Evolutionary conservation across 1,140 invertebrate species (phyloP), one percentile per base, ranked within the genome.

Genomic region (Pseudomyrmex concolor): DNA sequence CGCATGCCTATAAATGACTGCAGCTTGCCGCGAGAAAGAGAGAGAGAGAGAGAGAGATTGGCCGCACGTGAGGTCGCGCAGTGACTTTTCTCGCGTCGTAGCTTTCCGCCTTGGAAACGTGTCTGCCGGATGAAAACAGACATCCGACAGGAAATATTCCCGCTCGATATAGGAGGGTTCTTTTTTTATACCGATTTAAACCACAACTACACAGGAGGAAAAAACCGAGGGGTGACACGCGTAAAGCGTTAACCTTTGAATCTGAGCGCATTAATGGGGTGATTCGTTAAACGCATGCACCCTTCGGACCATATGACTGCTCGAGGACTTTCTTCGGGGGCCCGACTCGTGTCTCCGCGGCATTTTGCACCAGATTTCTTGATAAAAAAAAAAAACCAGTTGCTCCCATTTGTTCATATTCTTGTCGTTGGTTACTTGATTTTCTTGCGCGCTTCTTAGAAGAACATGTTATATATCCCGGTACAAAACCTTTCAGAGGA

Each of bases 121-220:
- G 73, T 60, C 63, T 78, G 78, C 54, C 81, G 76, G 80, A 71
- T 87, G 86, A 80, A 89, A 89, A 88, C 34, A 34, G 34, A 34
- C 71, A 78, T 86, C 71, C 66, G 85, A 89, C 90, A 90, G 91
- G 88, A 91, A 91, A 70, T 62, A 76, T 77, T 51, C 51, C 17
- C 22, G 59, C 2, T 59, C 22, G 51, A 84, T 81, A 68, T 72
- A 51, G 71, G 9, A 25, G 73, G 17, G 25, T 13, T 50, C n/a
- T 9, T 68, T 82, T 74, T 60, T 48, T 25, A 64, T 74, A 81
- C 45, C 48, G 57, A 74, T 87, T 72, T 71, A 60, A 63, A 51
- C n/a, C 13, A 25, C 68, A 62, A 62, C 67, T 19, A 62, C 64
- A 60, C 25, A 45, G 48, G 34, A 17, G 15, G 45, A 48, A 63